These are phyloP conservation scores for Sandelia bainsii DNA, from an alignment of 2,797 vertebrate genomes.

Conservation along the genomic window DNA sequence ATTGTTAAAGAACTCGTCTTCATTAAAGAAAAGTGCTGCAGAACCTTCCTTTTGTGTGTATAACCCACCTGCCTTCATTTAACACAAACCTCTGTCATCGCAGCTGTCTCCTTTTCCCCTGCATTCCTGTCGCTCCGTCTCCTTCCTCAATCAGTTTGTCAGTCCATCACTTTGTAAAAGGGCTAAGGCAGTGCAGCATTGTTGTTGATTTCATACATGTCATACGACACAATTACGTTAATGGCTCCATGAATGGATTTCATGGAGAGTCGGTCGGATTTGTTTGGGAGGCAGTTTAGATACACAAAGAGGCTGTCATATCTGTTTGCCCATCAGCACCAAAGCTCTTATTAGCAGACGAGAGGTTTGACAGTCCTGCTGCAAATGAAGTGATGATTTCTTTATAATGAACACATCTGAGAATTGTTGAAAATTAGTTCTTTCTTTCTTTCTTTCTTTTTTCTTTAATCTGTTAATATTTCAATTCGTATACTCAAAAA, in stretches of 20 bases:
- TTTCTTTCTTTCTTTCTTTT: constrained; percentile 17
- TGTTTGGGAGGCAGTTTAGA: constrained; percentile 67
- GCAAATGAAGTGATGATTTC: constrained; percentile 57
- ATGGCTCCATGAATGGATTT: constrained; percentile 75
- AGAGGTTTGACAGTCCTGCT: constrained; percentile 67
- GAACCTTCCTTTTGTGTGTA: constrained; percentile 11
- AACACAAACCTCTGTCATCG: constrained; percentile 53
- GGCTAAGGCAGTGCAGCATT: constrained; percentile 63
- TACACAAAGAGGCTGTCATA: constrained; percentile 78
- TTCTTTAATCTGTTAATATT: not conserved
- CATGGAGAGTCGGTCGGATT: constrained; percentile 59
- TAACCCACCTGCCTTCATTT: constrained; percentile 60
- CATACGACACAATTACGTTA: constrained; percentile 78
- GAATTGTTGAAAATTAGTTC: constrained; percentile 41
- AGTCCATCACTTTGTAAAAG: constrained; percentile 65
- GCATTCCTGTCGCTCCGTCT: constrained; percentile 32
- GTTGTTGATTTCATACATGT: constrained; percentile 80
- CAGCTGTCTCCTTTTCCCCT: constrained; percentile 43
- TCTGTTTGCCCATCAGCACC: constrained; percentile 69
- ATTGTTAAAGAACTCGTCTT: constrained; percentile 22
- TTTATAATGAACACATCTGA: constrained; percentile 41
- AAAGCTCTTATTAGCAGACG: constrained; percentile 65
- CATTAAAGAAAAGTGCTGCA: not conserved
- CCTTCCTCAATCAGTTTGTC: constrained; percentile 50
- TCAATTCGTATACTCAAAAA: constrained; percentile 3